Evolutionary conservation across 2,113 vertebrate species (phyloP).

Genomic region (Embiotoca jacksoni): DNA sequence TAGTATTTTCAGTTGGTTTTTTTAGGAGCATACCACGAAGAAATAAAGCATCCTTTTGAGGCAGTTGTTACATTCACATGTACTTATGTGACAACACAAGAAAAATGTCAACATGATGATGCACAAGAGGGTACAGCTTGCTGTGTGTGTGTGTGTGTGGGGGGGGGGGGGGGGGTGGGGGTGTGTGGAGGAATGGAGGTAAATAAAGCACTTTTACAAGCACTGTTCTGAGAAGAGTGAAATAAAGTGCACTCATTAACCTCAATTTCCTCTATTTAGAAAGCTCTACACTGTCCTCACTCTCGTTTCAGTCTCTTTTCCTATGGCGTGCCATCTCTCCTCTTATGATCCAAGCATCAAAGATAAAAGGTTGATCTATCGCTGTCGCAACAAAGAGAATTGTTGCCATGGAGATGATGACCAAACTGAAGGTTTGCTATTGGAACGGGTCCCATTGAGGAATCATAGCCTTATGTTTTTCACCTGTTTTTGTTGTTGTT

Average conservation of each 20-base stretch:
- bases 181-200: neutral
- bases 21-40: no score
- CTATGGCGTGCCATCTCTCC: conserved; percentile 7
- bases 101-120: neutral
- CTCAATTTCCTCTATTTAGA: conserved; percentile 30
- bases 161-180: no score
- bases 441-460: neutral
- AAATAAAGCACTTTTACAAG: conserved; percentile 24
- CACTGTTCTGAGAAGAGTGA: neutral
- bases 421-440: conserved; percentile 17
- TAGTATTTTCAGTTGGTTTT: no score
- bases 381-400: neutral
- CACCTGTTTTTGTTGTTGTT: neutral
- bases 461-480: neutral
- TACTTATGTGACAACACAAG: neutral
- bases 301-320: conserved; percentile 21
- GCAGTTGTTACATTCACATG: no score
- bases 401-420: conserved; percentile 39
- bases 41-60: no score
- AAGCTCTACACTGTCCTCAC: conserved; percentile 23
- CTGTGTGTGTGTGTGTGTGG: neutral
- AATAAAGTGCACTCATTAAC: conserved; percentile 46
- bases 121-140: neutral
- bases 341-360: conserved; percentile 30
- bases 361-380: conserved; percentile 34